Percentiles rank a stretch among this genome's conserved stretches.
Conservation (phyloP, 1,140 invertebrate genomes). For the Drosophila tropicalis region DNA sequence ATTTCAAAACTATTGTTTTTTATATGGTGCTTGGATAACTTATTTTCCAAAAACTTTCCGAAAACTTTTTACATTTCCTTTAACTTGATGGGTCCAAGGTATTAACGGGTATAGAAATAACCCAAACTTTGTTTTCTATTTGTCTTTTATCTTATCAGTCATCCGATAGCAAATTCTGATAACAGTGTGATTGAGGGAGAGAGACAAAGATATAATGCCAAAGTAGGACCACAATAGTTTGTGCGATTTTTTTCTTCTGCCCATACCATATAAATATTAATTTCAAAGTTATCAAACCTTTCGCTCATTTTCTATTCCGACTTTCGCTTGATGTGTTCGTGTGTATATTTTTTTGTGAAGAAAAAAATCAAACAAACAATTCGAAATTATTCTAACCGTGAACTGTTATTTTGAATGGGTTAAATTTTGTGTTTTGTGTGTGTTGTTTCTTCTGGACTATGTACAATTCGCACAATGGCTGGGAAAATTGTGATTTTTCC, state of each 20-base stretch:
- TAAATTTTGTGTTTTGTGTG: conserved; percentile 2
- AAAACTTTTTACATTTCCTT: too few relatives aligned
- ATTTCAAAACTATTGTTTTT: too few relatives aligned
- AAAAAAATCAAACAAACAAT: conserved; percentile 2
- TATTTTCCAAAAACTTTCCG: too few relatives aligned
- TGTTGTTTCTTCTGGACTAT: conserved; percentile 26
- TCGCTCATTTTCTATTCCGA: conserved; percentile 62
- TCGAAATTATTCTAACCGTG: conserved; percentile 10
- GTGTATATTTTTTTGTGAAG: conserved; percentile 12
- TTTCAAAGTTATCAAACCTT: conserved; percentile 64
- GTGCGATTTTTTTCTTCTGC: conserved; percentile 44
- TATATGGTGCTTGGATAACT: too few relatives aligned
- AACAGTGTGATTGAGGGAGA: conserved; percentile 21
- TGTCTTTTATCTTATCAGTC: conserved; percentile 46
- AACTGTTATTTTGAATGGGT: not conserved
- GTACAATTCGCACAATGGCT: conserved; percentile 60
- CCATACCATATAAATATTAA: conserved; percentile 64
- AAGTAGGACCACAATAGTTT: conserved; percentile 15
- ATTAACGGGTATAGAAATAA: conserved; percentile 5
- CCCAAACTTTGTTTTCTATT: conserved; percentile 18
- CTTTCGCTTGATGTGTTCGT: conserved; percentile 48
- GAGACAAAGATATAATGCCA: conserved; percentile 12
- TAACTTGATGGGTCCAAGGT: not conserved
- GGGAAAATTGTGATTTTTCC: conserved; percentile 66
- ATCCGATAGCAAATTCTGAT: conserved; percentile 45